Evolutionary conservation across 2,113 vertebrate species (phyloP).

Genomic region (Mystacornis crossleyi): DNA sequence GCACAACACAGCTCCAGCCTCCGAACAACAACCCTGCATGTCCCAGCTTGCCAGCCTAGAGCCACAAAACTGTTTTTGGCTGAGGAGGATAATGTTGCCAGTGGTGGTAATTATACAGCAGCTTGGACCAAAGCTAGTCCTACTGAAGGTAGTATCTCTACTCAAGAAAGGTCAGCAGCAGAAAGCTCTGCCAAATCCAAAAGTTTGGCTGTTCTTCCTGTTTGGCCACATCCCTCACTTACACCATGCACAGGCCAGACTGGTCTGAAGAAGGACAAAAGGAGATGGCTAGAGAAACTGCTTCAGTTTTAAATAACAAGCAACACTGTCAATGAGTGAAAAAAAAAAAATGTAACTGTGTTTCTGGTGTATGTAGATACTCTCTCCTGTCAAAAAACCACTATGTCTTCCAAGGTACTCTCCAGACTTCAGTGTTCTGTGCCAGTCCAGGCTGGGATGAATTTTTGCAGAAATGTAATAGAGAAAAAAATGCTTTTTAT

Average conservation of each 20-base stretch:
- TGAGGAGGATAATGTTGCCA: background rate
- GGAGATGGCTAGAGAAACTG: background rate
- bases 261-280: background rate
- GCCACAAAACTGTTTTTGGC: background rate
- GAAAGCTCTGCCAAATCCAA: background rate
- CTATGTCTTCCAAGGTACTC: background rate
- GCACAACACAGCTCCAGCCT: background rate
- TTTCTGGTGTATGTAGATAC: background rate
- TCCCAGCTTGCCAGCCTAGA: background rate
- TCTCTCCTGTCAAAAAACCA: background rate
- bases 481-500: background rate
- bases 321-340: background rate
- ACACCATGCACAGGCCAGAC: rapidly evolving
- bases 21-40: rapidly evolving
- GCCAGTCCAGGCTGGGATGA: background rate
- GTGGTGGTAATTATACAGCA: background rate
- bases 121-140: background rate
- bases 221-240: background rate
- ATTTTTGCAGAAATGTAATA: background rate
- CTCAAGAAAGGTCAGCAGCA: background rate
- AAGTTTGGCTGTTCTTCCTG: background rate
- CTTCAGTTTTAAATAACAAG: background rate
- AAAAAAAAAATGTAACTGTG: background rate
- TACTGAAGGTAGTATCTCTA: rapidly evolving
- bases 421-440: background rate